Evolutionary conservation across 2,797 vertebrate genomes (phyloP), one percentile per base, ranked within the genome.

Genomic region (Holocentrus rufus): DNA sequence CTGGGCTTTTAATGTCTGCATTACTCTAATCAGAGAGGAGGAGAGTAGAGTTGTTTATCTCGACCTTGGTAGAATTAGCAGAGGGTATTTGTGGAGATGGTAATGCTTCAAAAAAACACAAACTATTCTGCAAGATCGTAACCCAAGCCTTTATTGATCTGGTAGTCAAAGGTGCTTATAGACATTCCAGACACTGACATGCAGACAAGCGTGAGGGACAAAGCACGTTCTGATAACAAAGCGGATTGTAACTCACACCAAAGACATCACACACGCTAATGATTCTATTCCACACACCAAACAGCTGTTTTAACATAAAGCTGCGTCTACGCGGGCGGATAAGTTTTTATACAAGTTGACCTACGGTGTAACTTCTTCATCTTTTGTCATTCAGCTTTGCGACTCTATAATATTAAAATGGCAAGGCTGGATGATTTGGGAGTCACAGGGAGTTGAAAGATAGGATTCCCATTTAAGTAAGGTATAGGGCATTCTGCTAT

Each of bases 1-100:
- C 86, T 80, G 70, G 76, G 85, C 93, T 93, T 94, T 93, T 94
- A 95, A 94, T 92, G 93, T 92, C 93, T 90, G 90, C 92, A 93
- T 94, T 93, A 93, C 82, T 84, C 90, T 93, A 94, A 95, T 94
- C 92, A 92, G 87, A 90, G 81, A 82, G 73, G 67, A 79, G 34
- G 68, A 80, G 65, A 83, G 82, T 57, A 44, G 83, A 87, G 84
- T 88, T 93, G 92, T 94, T 95, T 94, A 94, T 94, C 93, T 90
- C 76, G 83, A 94, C 93, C 94, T 94, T 94, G 93, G 89, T 80
- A 72, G 85, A 92, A 90, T 89, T 88, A 91, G 83, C 84, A 85
- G 79, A 88, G 85, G 81, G 79, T 72, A 81, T 85, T 88, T 78
- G 77, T 72, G 13, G 77, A 90, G 73, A 88, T 81, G 80, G 76